Evolutionary conservation across 2,888 invertebrate species (phyloP), one percentile per base, ranked within the genome.

Genomic region (Ypsolopha sequella): DNA sequence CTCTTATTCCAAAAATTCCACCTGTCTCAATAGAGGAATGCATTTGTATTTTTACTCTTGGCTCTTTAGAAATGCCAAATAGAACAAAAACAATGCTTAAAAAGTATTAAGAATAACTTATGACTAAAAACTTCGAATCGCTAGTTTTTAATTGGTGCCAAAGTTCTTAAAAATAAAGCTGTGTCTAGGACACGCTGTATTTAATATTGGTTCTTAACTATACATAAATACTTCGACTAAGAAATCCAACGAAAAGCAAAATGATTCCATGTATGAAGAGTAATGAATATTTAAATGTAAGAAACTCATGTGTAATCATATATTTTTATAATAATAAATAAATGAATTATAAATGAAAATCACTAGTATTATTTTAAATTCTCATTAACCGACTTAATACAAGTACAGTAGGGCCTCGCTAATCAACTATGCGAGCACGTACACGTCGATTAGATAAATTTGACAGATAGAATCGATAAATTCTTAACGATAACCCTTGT

Each of bases 71-170:
- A 41, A 41, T 11, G n/a, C 8, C 11, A n/a, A 43, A 7, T 13
- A 14, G 8, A 43, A 43, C 8, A 43, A 8, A 13, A n/a, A 13
- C 6, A 14, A 43, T 13, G 13, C 8, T 8, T 13, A 13, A 13
- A 14, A 7, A 41, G 24, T 24, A 11, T 11, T 41, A 41, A 6
- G 14, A 13, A 8, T 14, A 14, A 14, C 7, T 43, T 24, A 33
- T 10, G 8, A 45, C 8, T 2, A 34, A 24, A 8, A 45, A 33
- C 10, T 10, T 45, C 45, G 45, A 45, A 45, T 24, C 34, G 36
- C 47, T 47, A 47, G 47, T 11, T 64, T 54, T 67, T 65, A 66
- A 73, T 73, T 66, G 74, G 80, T 81, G 81, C 81, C 81, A 80
- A 81, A 80, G 78, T 67, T 70, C 60, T 58, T 54, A 66, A 54